These are phyloP conservation scores for Typhlichthys eigenmanni DNA, from an alignment of 2,797 vertebrate species.

Conservation along the genomic window DNA sequence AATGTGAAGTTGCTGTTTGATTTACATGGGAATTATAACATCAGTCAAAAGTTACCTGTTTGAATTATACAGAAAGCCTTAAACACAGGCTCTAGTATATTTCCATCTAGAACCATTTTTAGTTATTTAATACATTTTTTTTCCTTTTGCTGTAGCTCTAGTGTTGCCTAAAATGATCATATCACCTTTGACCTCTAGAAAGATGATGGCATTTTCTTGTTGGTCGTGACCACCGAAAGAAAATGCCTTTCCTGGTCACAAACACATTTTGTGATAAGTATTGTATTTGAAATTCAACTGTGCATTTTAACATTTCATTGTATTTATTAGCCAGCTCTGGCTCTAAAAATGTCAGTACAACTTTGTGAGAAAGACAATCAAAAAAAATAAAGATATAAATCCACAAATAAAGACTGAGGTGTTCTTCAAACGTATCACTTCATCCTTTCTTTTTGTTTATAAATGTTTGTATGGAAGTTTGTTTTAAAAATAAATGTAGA, in stretches of 20 bases:
- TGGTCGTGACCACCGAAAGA: slow-evolving; percentile 78
- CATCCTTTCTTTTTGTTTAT: slow-evolving; percentile 5
- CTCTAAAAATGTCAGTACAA: slow-evolving; percentile 94
- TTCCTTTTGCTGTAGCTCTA: slow-evolving; percentile 84
- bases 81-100: slow-evolving; percentile 86
- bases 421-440: slow-evolving; percentile 38
- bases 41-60: slow-evolving; percentile 88
- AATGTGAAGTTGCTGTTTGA: slow-evolving; percentile 98
- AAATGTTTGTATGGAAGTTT: neutral
- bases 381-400: slow-evolving; percentile 73
- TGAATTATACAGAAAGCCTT: slow-evolving; percentile 82
- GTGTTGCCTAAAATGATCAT: slow-evolving; percentile 72
- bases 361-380: slow-evolving; percentile 93
- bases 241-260: slow-evolving; percentile 76
- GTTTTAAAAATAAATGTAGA: neutral
- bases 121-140: slow-evolving; percentile 89
- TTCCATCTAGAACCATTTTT: slow-evolving; percentile 74
- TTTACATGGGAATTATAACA: slow-evolving; percentile 83
- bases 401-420: slow-evolving; percentile 53
- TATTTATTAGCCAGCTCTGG: slow-evolving; percentile 98
- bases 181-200: slow-evolving; percentile 45
- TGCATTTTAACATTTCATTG: slow-evolving; percentile 87
- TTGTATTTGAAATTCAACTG: slow-evolving; percentile 89
- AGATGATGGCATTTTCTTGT: slow-evolving; percentile 71
- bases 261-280: slow-evolving; percentile 79